phyloP scores from a whole-genome alignment of 2,888 invertebrate genomes.

The Lypha dubia region DNA sequence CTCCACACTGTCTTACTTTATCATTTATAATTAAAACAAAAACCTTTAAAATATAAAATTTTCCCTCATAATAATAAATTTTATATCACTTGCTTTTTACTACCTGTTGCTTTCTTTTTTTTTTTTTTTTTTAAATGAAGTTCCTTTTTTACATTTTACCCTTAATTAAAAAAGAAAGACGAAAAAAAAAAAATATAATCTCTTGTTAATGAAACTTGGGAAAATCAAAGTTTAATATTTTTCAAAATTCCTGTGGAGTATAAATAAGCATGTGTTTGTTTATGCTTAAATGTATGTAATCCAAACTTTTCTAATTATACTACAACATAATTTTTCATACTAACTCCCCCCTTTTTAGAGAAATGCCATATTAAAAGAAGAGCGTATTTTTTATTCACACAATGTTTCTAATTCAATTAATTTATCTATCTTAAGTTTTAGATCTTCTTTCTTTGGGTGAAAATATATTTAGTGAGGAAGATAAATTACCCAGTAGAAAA shows the following conservation, averaged over 20 bases:
- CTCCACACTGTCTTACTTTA: too few relatives aligned
- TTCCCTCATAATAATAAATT: too few relatives aligned
- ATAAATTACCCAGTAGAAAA: not conserved
- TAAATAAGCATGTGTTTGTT: not conserved
- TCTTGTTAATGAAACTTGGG: not conserved
- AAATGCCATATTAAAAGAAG: conserved; percentile 29
- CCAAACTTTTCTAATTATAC: conserved; percentile 53
- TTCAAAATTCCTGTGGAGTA: not conserved
- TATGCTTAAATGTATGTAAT: conserved; percentile 40
- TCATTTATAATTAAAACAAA: too few relatives aligned
- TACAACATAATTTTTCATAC: conserved; percentile 44
- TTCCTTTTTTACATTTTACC: not conserved
- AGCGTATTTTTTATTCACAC: not conserved
- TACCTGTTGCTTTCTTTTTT: not conserved
- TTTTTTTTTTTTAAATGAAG: not conserved
- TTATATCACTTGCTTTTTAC: not conserved
- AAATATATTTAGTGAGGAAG: not conserved
- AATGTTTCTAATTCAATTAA: conserved; percentile 66
- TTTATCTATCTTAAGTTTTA: conserved; percentile 21
- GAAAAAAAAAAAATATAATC: too few relatives aligned
- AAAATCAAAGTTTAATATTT: not conserved
- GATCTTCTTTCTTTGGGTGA: not conserved
- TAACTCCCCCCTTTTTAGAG: conserved; percentile 29
- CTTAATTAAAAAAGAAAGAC: not conserved
- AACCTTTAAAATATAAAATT: too few relatives aligned